Evolutionary conservation across 2,797 vertebrate genomes (phyloP).

Genomic region (Chrysocyon brachyurus): DNA sequence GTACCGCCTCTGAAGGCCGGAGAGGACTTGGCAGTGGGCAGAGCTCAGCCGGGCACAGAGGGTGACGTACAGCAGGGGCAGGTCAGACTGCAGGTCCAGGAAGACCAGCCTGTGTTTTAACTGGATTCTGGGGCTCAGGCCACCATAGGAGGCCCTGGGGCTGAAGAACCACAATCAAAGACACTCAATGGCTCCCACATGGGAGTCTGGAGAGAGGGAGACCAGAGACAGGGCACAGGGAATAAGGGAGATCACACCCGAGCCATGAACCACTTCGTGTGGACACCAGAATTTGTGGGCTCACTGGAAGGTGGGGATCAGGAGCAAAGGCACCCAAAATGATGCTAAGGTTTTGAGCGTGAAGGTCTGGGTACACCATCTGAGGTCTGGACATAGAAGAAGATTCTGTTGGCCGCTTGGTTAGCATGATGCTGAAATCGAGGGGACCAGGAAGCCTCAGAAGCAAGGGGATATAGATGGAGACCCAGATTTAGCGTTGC

Average conservation of each 20-base stretch:
- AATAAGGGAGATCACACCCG: neutral
- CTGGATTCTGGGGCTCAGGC: neutral
- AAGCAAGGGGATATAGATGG: neutral
- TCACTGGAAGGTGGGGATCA: neutral
- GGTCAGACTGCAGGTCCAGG: neutral
- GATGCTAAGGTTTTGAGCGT: neutral
- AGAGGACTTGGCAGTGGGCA: neutral
- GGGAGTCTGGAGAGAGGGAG: neutral
- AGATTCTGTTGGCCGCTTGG: neutral
- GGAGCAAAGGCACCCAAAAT: neutral
- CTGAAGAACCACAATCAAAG: neutral
- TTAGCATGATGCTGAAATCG: neutral
- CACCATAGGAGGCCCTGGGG: neutral
- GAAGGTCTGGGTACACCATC: neutral
- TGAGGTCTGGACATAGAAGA: neutral
- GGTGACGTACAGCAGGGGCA: neutral
- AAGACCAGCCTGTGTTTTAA: neutral
- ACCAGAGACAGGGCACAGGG: neutral
- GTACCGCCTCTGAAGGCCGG: neutral
- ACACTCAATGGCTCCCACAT: neutral
- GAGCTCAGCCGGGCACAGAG: neutral
- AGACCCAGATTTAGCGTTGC: neutral
- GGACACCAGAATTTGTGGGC: neutral
- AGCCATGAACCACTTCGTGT: neutral
- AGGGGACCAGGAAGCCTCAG: neutral